Evolutionary conservation across 2,113 vertebrate genomes (phyloP).

Genomic region (human): DNA sequence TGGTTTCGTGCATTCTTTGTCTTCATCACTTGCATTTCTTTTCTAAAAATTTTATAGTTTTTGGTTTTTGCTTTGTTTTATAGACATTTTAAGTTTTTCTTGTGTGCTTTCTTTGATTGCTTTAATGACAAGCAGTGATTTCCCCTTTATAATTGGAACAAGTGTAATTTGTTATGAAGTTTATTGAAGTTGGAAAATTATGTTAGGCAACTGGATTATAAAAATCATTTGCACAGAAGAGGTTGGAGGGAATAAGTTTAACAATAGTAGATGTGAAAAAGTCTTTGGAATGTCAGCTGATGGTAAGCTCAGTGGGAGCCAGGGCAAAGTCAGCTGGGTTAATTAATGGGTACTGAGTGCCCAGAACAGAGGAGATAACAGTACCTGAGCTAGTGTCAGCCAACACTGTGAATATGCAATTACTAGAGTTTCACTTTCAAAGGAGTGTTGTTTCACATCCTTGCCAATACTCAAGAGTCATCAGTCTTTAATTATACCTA

Average conservation of each 20-base stretch:
- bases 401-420: neutral
- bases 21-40: neutral
- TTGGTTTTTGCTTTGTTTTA: neutral
- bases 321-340: neutral
- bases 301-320: neutral
- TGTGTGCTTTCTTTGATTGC: neutral
- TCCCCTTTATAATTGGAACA: neutral
- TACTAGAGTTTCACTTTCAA: neutral
- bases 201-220: neutral
- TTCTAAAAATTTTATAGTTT: neutral
- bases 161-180: neutral
- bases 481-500: neutral
- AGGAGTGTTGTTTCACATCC: neutral
- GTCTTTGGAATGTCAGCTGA: neutral
- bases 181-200: constrained; percentile 16
- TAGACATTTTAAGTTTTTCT: constrained; percentile 8
- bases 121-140: neutral
- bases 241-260: neutral
- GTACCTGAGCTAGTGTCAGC: neutral
- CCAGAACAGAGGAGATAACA: neutral
- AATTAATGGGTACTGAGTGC: neutral
- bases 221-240: neutral
- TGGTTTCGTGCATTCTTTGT: neutral
- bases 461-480: neutral
- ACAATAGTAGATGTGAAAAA: neutral